phyloP scores from a whole-genome alignment of 2,888 invertebrate species.

The Eupithecia abbreviata region DNA sequence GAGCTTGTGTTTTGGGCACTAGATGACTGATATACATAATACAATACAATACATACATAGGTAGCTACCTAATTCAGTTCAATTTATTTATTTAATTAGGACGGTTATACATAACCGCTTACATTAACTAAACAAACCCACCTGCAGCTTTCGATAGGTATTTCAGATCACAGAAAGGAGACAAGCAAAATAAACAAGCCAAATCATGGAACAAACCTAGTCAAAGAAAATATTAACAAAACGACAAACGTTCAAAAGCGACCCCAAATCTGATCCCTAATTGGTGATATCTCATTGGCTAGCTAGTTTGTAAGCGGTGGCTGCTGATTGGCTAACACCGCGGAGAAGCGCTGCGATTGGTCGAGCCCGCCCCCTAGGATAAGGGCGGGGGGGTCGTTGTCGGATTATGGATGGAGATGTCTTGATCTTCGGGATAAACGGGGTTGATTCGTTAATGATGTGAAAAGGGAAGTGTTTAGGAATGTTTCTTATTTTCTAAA shows the following conservation, averaged over 20 bases:
- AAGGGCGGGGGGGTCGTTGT: slow-evolving; percentile 59
- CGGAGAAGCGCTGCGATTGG: slow-evolving; percentile 52
- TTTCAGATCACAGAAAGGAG: background rate
- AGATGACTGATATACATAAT: too few relatives aligned
- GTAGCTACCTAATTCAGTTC: too few relatives aligned
- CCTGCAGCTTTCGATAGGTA: background rate
- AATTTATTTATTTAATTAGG: too few relatives aligned
- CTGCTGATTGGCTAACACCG: slow-evolving; percentile 57
- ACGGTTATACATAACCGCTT: too few relatives aligned
- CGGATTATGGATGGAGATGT: slow-evolving; percentile 42
- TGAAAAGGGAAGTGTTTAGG: background rate
- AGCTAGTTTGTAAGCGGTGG: slow-evolving; percentile 54
- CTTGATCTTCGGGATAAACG: slow-evolving; percentile 23
- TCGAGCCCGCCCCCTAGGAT: slow-evolving; percentile 65
- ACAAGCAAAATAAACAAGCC: background rate
- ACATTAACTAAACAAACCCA: too few relatives aligned
- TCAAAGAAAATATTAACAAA: slow-evolving; percentile 45
- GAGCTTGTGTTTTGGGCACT: too few relatives aligned
- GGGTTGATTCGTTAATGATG: slow-evolving; percentile 22
- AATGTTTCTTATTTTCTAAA: background rate
- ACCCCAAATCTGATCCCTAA: slow-evolving; percentile 80
- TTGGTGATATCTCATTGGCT: slow-evolving; percentile 69
- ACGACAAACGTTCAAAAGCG: slow-evolving; percentile 68
- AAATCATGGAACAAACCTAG: slow-evolving; percentile 5
- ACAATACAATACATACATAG: too few relatives aligned